Evolutionary conservation across 2,888 invertebrate species (phyloP).

Genomic region (Clivina fossor): DNA sequence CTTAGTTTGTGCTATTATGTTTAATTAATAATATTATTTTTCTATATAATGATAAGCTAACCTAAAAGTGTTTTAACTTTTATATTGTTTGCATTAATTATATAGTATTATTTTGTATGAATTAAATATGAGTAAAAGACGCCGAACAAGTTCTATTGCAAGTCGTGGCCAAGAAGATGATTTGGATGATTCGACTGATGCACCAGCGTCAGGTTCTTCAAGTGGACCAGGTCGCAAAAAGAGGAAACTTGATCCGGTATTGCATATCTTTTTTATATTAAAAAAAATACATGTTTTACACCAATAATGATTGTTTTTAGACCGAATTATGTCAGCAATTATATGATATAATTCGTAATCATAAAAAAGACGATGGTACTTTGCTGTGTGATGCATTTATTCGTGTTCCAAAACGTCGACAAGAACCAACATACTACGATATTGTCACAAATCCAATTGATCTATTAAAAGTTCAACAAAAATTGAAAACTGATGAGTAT

Average conservation of each 20-base stretch:
- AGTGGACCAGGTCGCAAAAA: conserved; percentile 60
- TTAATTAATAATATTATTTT: too few species aligned
- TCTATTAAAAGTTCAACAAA: conserved; percentile 91
- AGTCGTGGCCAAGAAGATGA: conserved; percentile 71
- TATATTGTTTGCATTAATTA: too few species aligned
- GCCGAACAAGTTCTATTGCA: conserved; percentile 81
- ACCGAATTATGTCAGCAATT: conserved; percentile 87
- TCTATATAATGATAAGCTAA: too few species aligned
- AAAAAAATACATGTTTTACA: neutral
- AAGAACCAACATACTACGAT: conserved; percentile 88
- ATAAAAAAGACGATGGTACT: conserved; percentile 89
- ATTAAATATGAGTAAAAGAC: conserved; percentile 70
- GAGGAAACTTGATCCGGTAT: conserved; percentile 76
- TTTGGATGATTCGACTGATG: conserved; percentile 67
- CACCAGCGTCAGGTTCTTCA: conserved; percentile 56
- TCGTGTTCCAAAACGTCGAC: conserved; percentile 89
- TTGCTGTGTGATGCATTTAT: conserved; percentile 93
- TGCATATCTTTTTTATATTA: conserved; percentile 44
- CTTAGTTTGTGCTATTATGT: too few species aligned
- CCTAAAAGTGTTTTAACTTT: too few species aligned
- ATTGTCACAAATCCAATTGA: conserved; percentile 95
- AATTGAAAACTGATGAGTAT: conserved; percentile 95
- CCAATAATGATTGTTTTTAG: conserved; percentile 50
- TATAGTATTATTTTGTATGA: too few species aligned
- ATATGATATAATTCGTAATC: conserved; percentile 87